phyloP scores from a whole-genome alignment of 2,797 vertebrate species.

The Heteromormyrus szaboi region DNA sequence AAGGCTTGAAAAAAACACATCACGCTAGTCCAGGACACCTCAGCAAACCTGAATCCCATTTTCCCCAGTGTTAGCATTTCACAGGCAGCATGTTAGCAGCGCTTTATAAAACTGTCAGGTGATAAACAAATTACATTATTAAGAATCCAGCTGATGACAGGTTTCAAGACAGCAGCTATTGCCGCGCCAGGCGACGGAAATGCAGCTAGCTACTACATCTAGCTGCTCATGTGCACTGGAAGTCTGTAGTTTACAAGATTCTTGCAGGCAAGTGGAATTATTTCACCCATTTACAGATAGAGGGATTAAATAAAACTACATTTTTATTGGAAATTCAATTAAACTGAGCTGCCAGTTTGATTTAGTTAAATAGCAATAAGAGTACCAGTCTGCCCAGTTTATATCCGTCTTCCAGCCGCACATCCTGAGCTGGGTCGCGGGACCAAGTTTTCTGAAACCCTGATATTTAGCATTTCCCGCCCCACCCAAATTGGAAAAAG shows the following conservation, averaged over 20 bases:
- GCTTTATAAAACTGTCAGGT: background rate
- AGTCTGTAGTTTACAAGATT: background rate
- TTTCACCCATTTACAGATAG: background rate
- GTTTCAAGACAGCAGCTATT: background rate
- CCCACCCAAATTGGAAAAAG: slow-evolving; percentile 13
- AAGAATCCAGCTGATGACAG: background rate
- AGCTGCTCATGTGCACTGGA: background rate
- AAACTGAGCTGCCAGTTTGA: background rate
- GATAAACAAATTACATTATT: background rate
- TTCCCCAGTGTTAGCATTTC: background rate
- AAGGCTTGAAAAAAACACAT: background rate
- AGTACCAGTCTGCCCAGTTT: background rate
- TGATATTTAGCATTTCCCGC: background rate
- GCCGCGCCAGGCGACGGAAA: background rate
- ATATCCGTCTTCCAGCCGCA: background rate
- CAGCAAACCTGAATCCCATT: background rate
- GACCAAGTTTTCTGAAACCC: background rate
- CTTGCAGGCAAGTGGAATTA: background rate
- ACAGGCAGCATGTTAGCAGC: background rate
- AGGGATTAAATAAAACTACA: background rate
- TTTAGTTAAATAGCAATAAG: background rate
- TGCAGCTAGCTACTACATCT: background rate
- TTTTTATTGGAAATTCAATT: background rate
- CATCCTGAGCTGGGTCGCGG: background rate
- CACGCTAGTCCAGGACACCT: background rate